Evolutionary conservation across 2,888 invertebrate genomes (phyloP).

Genomic region (Entomobrya proxima): DNA sequence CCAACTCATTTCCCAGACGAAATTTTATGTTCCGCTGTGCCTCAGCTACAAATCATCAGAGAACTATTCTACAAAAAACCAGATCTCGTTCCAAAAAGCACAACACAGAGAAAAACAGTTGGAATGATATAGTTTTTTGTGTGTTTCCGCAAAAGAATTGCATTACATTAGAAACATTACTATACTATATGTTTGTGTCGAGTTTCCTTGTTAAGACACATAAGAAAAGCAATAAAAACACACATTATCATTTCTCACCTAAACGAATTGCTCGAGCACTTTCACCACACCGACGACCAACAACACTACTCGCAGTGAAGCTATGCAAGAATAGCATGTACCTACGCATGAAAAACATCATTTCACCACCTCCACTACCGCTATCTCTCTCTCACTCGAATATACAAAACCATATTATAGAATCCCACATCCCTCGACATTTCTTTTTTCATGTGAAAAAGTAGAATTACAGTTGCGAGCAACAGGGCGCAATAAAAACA

Average conservation of each 20-base stretch:
- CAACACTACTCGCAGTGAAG: background rate
- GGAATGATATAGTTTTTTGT: background rate
- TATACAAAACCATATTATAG: background rate
- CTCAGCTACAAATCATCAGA: slow-evolving; percentile 56
- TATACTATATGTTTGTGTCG: background rate
- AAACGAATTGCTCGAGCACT: slow-evolving; percentile 55
- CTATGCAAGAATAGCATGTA: background rate
- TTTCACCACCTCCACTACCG: background rate
- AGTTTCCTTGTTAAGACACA: slow-evolving; percentile 38
- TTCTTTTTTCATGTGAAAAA: slow-evolving; percentile 28
- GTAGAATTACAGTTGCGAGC: slow-evolving; percentile 62
- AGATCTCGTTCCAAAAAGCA: background rate
- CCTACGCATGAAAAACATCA: background rate
- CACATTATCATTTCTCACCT: slow-evolving; percentile 73
- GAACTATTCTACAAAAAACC: slow-evolving; percentile 7
- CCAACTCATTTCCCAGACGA: slow-evolving; percentile 57
- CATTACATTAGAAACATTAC: background rate
- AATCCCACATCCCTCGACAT: slow-evolving; percentile 14
- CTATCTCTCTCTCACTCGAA: slow-evolving; percentile 24
- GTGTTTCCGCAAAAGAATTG: slow-evolving; percentile 36
- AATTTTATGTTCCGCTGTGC: slow-evolving; percentile 46
- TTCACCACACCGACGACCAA: slow-evolving; percentile 7
- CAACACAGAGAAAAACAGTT: background rate
- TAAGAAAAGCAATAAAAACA: slow-evolving; percentile 66
- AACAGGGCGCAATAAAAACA: slow-evolving; percentile 70